Base-by-base conservation (phyloP, 1,140 invertebrate genomes). In the Brachionus koreanus region DNA sequence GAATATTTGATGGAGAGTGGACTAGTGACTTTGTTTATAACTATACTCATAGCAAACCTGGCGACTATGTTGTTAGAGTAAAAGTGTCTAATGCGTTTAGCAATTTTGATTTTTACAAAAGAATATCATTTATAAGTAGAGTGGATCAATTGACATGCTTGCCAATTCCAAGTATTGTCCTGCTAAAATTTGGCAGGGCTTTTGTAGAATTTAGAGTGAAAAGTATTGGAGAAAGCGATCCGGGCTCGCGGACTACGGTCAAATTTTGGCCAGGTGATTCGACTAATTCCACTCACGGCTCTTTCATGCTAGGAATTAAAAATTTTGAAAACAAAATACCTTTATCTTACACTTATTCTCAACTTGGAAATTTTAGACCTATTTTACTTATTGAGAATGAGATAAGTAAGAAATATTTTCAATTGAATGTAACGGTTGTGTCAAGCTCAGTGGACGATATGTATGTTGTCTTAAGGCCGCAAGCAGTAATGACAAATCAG, bases 181-280 rank as follows among this genome's bases (percentile, higher is more conserved):
- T 61, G 29, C 39, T 79, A 2, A 79, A 42, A 43, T 65, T 42
- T 61, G 5, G 7, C 7, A 19, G 33, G 23, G 76, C 49, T 29
- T 37, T 37, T 43, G 61, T 79, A 5, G 49, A 79, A 43, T 79
- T 61, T 29, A 61, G 37, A 5, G 19, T 79, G n/a, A 42, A 65
- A 39, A 61, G 57, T 61, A 57, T 61, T 37, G 46, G 49, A 23
- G 25, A 23, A 25, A 61, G 16, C 10, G 29, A 61, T 57, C 49
- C 76, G 3, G 76, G 76, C 37, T 79, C 49, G 7, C 19, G 33
- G 1, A n/a, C 76, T 5, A 79, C 49, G 12, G 16, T 79, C 6
- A 57, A 57, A 79, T 79, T 79, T 65, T 79, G 76, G 76, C 76
- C 76, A 23, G 76, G 76, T n/a, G 76, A 79, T 61, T 19, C n/a